Evolutionary conservation across 2,113 vertebrate genomes (phyloP).

Genomic region (Apteryx mantelli): DNA sequence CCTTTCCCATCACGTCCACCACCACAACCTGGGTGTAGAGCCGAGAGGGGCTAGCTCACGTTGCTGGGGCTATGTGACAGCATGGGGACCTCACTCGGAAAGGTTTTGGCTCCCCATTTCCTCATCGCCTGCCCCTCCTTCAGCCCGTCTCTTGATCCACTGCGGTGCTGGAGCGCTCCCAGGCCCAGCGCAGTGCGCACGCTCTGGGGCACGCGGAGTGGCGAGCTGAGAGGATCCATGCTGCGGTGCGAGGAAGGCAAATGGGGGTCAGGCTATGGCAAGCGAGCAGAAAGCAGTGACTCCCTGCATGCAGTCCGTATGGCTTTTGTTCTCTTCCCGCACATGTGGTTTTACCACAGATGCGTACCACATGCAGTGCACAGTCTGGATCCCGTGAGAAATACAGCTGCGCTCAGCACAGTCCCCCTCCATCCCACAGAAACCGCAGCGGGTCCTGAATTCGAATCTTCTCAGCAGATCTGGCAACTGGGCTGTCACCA

Average conservation of each 20-base stretch:
- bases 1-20: background rate
- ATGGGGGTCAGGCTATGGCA: background rate
- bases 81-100: background rate
- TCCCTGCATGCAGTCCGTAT: background rate
- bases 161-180: background rate
- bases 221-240: background rate
- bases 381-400: background rate
- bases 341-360: background rate
- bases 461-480: background rate
- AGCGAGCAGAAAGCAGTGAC: background rate
- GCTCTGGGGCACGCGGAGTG: fast-evolving
- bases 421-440: background rate
- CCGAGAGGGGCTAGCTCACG: background rate
- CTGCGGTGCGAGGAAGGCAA: background rate
- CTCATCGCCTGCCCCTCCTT: background rate
- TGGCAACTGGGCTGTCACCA: background rate
- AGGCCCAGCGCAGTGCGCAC: background rate
- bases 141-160: background rate
- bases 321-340: background rate
- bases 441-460: background rate
- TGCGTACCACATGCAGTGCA: background rate
- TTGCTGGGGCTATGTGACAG: background rate
- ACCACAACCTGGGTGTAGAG: background rate
- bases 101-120: fast-evolving
- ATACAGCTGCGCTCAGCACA: background rate